These are phyloP conservation scores for Ptychodera flava DNA, from an alignment of 35 echinoderm and acorn worm genomes.

Conservation along the genomic window DNA sequence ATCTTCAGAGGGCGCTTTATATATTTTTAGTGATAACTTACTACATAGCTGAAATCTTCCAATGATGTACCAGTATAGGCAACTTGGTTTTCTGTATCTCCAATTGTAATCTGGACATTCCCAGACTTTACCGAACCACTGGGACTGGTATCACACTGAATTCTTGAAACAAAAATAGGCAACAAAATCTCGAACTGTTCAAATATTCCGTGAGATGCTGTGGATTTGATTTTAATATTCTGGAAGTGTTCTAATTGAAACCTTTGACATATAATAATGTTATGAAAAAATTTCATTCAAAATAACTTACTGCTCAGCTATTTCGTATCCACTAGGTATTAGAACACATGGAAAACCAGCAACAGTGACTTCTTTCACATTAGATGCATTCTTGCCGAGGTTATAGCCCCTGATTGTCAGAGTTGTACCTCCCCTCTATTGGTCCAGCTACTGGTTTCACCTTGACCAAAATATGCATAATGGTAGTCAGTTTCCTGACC, in stretches of 20 bases:
- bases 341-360: conserved; percentile 41
- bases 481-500: too few relatives aligned
- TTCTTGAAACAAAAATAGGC: not conserved
- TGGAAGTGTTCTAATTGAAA: not conserved
- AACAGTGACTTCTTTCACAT: conserved; percentile 49
- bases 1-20: not conserved
- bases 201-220: not conserved
- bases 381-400: conserved; percentile 43
- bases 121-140: not conserved
- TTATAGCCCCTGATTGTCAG: conserved; percentile 60
- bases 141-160: not conserved
- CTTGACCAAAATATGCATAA: conserved; percentile 28
- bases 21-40: conserved; percentile 17
- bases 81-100: conserved; percentile 5
- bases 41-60: conserved; percentile 59
- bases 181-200: not conserved
- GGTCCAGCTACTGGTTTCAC: conserved; percentile 54
- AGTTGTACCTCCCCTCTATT: conserved; percentile 46
- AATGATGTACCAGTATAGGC: conserved; percentile 26
- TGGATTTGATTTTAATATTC: not conserved
- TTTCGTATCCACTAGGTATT: conserved; percentile 20
- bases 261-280: not conserved
- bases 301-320: conserved; percentile 59
- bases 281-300: not conserved
- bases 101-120: conserved; percentile 35